Percentiles rank a stretch among this genome's conserved stretches.
phyloP scores from a whole-genome alignment of 2,888 invertebrate genomes.

The Drosophila paramelanica region DNA sequence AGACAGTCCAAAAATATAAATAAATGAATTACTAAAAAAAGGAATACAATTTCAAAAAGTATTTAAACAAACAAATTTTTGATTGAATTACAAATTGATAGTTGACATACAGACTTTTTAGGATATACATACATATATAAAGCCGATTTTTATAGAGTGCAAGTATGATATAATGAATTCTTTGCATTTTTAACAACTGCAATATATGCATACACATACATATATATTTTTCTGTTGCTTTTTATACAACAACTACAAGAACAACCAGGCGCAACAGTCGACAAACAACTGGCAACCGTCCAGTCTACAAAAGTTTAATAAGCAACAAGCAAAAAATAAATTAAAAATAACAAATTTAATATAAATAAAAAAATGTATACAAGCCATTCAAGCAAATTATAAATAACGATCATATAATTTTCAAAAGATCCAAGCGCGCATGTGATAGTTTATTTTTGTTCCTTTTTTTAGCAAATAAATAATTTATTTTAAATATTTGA shows the following conservation, averaged over 20 bases:
- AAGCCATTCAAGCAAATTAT: conserved; percentile 40
- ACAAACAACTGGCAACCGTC: conserved; percentile 79
- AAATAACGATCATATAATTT: conserved; percentile 41
- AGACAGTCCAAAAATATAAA: conserved; percentile 61
- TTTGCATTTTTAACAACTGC: conserved; percentile 70
- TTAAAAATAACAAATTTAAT: conserved; percentile 31
- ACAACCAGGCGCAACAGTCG: conserved; percentile 64
- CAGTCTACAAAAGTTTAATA: conserved; percentile 79
- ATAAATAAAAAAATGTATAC: conserved; percentile 30
- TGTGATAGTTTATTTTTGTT: conserved; percentile 51
- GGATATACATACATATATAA: conserved; percentile 64
- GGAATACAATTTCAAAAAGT: conserved; percentile 23
- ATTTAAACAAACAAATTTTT: conserved; percentile 40
- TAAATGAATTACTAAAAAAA: conserved; percentile 1
- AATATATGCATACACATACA: conserved; percentile 14
- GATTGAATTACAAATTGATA: conserved; percentile 59
- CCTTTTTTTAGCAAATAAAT: background rate
- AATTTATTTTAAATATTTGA: conserved; percentile 3
- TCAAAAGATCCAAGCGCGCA: conserved; percentile 54
- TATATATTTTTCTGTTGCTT: conserved; percentile 75
- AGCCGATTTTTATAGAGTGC: conserved; percentile 55
- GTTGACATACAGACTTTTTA: conserved; percentile 64
- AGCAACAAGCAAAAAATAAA: conserved; percentile 42
- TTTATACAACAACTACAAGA: conserved; percentile 63
- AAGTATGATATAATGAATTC: conserved; percentile 43